phyloP scores from a whole-genome alignment of 2,888 invertebrate species.

The Papilio protenor region DNA sequence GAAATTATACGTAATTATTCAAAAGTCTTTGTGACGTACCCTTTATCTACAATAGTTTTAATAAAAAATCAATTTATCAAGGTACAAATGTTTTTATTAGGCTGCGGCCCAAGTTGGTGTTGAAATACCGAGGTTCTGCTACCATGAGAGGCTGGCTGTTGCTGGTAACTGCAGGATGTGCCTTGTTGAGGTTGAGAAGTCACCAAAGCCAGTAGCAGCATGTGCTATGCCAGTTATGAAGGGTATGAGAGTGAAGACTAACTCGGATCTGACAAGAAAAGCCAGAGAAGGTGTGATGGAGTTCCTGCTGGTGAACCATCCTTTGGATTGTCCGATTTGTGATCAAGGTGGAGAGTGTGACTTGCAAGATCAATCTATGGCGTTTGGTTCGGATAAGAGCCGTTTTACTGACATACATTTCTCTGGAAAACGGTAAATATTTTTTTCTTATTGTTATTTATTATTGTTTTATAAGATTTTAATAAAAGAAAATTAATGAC shows the following conservation, averaged over 20 bases:
- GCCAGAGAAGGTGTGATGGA: constrained; percentile 97
- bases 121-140: constrained; percentile 99
- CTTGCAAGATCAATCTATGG: constrained; percentile 99
- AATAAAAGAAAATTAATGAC: too few relatives aligned
- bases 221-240: constrained; percentile 99
- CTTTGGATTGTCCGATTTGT: constrained; percentile 99
- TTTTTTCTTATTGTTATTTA: not conserved
- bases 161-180: constrained; percentile 99
- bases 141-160: constrained; percentile 98
- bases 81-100: constrained; percentile 74
- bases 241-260: constrained; percentile 99
- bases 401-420: constrained; percentile 96
- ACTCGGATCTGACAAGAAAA: constrained; percentile 95
- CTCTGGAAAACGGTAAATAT: constrained; percentile 91
- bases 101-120: constrained; percentile 97
- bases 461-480: too few relatives aligned
- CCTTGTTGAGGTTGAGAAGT: constrained; percentile 99
- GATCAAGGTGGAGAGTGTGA: constrained; percentile 98
- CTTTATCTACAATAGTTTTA: not conserved
- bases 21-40: not conserved
- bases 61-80: not conserved
- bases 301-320: constrained; percentile 98
- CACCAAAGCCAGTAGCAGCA: constrained; percentile 98
- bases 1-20: not conserved
- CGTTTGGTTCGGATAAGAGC: constrained; percentile 97